Conservation (phyloP, 2,888 invertebrate species). For the Copidosoma aretas region DNA sequence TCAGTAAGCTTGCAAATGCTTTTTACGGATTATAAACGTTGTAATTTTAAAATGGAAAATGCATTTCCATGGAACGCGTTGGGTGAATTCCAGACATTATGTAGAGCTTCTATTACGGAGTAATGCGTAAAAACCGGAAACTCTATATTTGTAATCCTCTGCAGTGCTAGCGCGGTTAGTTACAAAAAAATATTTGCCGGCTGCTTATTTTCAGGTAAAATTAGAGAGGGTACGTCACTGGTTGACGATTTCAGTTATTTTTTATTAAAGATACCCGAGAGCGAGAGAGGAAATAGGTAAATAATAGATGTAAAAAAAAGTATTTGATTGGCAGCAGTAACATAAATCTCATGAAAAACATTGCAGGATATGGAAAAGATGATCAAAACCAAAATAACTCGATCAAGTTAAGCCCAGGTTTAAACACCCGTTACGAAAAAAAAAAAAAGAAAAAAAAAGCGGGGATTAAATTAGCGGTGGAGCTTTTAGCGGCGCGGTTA, state of each 20-base stretch:
- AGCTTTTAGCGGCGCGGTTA: no score
- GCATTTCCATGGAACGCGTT: neutral
- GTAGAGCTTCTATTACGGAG: constrained; percentile 5
- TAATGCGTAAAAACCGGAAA: constrained; percentile 2
- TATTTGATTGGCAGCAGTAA: no score
- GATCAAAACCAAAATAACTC: no score
- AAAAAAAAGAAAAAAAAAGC: neutral
- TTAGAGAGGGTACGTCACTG: neutral
- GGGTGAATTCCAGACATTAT: constrained; percentile 1
- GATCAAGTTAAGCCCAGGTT: no score
- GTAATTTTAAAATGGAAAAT: constrained; percentile 1
- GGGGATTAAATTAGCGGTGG: no score
- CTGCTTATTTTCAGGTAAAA: neutral
- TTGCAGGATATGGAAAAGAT: no score
- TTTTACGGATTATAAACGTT: neutral
- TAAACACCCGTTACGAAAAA: neutral
- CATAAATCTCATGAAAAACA: no score
- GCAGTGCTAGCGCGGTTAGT: neutral
- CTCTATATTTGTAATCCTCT: constrained; percentile 8
- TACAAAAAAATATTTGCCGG: neutral
- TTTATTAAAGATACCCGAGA: no score
- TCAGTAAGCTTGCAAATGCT: no score
- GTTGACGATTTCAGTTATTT: neutral
- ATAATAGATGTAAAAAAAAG: no score
- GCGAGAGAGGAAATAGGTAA: no score